Conservation (phyloP, 2,113 vertebrate species). For the Apus apus region DNA sequence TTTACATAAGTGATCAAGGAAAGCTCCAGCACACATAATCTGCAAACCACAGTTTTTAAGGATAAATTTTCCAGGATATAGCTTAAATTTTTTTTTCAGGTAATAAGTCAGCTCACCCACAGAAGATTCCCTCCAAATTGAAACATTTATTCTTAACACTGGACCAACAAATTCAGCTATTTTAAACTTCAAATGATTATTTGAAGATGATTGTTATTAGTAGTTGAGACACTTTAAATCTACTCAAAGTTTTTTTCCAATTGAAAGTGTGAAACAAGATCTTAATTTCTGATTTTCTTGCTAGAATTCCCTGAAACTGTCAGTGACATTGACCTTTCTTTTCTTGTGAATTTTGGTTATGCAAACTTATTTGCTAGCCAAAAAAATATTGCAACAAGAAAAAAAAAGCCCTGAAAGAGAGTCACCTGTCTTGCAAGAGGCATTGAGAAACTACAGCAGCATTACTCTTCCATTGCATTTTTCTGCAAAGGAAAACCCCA, state of each 20-base stretch:
- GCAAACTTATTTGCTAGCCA: neutral
- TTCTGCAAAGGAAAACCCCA: neutral
- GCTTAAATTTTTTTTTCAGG: neutral
- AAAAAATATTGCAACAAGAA: neutral
- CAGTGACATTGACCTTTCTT: neutral
- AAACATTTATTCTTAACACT: neutral
- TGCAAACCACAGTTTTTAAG: neutral
- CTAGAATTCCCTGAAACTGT: neutral
- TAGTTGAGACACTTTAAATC: neutral
- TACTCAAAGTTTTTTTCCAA: neutral
- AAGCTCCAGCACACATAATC: neutral
- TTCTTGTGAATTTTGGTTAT: neutral
- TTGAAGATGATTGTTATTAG: too few relatives aligned
- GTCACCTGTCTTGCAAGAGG: neutral
- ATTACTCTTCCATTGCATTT: neutral
- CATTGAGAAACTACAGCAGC: neutral
- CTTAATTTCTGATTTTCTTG: neutral
- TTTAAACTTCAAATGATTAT: neutral
- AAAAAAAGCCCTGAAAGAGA: neutral
- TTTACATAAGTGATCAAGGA: slow-evolving; percentile 5
- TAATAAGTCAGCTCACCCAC: neutral
- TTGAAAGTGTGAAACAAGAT: neutral
- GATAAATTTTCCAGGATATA: neutral
- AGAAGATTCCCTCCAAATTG: neutral
- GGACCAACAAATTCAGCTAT: neutral